A percentile compares a stretch with the other conserved stretches of the same genome.
These are phyloP conservation scores for Meloidogyne floridensis DNA, from an alignment of 1,140 invertebrate species.

Conservation along the genomic window DNA sequence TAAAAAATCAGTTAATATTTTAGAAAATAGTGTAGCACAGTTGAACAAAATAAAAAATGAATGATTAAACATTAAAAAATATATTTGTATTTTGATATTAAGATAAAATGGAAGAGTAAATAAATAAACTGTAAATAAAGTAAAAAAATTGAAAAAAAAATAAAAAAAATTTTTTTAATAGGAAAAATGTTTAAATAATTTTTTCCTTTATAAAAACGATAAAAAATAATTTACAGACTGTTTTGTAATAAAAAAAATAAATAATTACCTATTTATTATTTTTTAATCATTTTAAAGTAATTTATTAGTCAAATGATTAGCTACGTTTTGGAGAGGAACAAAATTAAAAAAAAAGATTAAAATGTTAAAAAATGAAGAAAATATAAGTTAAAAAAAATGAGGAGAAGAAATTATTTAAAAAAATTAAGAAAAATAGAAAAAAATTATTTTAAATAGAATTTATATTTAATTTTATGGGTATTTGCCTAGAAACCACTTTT, in stretches of 20 bases:
- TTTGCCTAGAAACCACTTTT: neutral
- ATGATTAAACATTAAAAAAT: slow-evolving; percentile 16
- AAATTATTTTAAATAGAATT: neutral
- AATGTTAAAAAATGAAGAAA: neutral
- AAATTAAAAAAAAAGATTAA: neutral
- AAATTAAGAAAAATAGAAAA: neutral
- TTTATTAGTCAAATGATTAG: neutral
- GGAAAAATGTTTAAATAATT: neutral
- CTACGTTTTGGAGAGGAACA: neutral
- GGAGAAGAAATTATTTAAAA: neutral
- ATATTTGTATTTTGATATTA: neutral
- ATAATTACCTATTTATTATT: neutral
- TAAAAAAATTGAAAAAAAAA: neutral
- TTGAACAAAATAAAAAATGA: neutral
- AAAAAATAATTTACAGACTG: neutral
- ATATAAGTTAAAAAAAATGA: too few relatives aligned
- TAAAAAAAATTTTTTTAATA: too few relatives aligned
- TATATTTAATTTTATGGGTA: too few relatives aligned
- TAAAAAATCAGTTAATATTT: neutral
- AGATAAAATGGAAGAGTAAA: neutral
- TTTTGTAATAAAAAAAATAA: neutral
- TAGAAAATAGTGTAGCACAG: too few relatives aligned
- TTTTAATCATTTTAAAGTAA: neutral
- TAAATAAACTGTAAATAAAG: slow-evolving; percentile 3
- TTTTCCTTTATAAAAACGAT: neutral